Conservation (phyloP, 2,888 invertebrate genomes). For the Gandaritis pyraliata region DNA sequence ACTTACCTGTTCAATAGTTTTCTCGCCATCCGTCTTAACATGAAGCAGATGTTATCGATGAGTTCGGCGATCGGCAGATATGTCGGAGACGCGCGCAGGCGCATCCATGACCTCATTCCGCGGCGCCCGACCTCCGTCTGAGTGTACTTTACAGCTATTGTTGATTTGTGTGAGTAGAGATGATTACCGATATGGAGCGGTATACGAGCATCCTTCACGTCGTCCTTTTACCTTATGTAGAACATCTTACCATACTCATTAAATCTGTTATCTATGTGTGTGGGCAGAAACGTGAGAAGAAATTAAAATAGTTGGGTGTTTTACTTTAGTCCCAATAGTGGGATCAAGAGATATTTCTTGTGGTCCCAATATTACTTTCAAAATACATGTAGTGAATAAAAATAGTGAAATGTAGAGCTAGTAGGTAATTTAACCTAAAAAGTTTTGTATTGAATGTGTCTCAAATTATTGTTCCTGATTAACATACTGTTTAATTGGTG, state of each 20-base stretch:
- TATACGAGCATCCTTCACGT: neutral
- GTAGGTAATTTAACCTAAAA: no score
- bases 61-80: conserved; percentile 30
- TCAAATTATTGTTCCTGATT: neutral
- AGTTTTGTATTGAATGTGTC: no score
- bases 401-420: no score
- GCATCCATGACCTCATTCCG: conserved; percentile 72
- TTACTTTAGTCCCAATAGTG: no score
- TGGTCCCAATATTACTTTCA: no score
- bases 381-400: no score
- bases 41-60: conserved; percentile 22
- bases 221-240: neutral
- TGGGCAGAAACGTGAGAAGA: neutral
- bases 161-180: conserved; percentile 29
- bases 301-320: no score
- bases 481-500: conserved; percentile 19
- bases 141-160: conserved; percentile 52
- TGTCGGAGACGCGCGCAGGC: conserved; percentile 53
- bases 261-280: no score
- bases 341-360: no score
- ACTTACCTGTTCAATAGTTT: conserved; percentile 12
- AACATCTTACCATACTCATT: no score
- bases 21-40: conserved; percentile 10
- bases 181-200: conserved; percentile 16
- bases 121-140: conserved; percentile 65